phyloP scores from a whole-genome alignment of 2,113 vertebrate genomes.

The Catharus bicknelli region DNA sequence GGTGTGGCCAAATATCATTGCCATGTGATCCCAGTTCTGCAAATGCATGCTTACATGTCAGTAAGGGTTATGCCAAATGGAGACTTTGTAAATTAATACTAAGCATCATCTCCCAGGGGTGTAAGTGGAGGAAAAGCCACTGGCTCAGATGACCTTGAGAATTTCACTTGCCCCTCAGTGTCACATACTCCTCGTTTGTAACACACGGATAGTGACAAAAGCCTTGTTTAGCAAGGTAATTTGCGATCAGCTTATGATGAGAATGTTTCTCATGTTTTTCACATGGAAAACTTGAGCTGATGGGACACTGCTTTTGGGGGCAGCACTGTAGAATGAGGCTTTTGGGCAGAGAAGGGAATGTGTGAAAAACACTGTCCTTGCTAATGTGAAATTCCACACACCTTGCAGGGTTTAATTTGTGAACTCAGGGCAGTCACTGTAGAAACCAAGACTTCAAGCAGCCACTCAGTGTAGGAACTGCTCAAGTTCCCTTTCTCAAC shows the following conservation, averaged over 20 bases:
- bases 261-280: neutral
- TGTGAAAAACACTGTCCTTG: neutral
- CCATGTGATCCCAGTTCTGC: neutral
- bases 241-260: neutral
- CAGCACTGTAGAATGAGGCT: neutral
- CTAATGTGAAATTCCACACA: neutral
- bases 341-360: neutral
- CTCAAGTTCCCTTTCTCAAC: neutral
- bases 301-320: neutral
- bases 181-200: neutral
- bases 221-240: neutral
- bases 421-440: neutral
- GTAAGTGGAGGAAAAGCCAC: neutral
- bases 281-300: neutral
- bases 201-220: neutral
- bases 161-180: neutral
- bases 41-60: neutral
- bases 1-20: neutral
- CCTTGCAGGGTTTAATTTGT: neutral
- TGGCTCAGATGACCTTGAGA: neutral
- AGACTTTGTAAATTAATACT: neutral
- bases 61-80: neutral
- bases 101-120: neutral
- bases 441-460: neutral
- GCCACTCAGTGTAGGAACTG: neutral